Conservation (phyloP, 2,113 vertebrate species). For the Chlorodrepanis virens region DNA sequence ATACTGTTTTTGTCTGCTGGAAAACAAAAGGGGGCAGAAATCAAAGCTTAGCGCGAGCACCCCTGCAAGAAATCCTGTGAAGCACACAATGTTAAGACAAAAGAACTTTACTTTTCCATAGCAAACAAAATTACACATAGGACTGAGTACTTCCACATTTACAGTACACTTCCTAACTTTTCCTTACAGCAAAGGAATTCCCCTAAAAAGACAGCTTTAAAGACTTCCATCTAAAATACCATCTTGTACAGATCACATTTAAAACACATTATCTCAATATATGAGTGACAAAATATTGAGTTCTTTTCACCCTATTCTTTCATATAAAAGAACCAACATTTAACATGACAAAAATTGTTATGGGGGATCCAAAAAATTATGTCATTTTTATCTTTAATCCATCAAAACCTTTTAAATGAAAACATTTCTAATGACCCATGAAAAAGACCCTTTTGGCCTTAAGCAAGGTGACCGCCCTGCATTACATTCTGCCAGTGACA, state of each 20-base stretch:
- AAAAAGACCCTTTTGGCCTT: background rate
- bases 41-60: background rate
- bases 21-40: background rate
- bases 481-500: background rate
- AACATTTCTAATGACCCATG: background rate
- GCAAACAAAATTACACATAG: conserved; percentile 68
- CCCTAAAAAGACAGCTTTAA: conserved; percentile 48
- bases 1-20: background rate
- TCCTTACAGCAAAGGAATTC: conserved; percentile 51
- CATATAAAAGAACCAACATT: conserved; percentile 45
- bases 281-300: conserved; percentile 60
- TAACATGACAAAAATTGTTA: conserved; percentile 1
- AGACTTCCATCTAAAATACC: conserved; percentile 54
- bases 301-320: conserved; percentile 55
- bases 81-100: conserved; percentile 34
- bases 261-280: conserved; percentile 48
- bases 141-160: conserved; percentile 57
- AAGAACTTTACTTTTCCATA: conserved; percentile 60
- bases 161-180: conserved; percentile 51
- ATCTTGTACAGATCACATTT: conserved; percentile 45
- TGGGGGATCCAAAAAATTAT: background rate
- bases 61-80: conserved; percentile 32
- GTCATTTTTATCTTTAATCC: background rate
- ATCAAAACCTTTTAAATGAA: background rate
- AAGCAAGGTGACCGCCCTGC: background rate